Evolutionary conservation across 2,888 invertebrate species (phyloP), one percentile per base, ranked within the genome.

Genomic region (Agrotis puta): DNA sequence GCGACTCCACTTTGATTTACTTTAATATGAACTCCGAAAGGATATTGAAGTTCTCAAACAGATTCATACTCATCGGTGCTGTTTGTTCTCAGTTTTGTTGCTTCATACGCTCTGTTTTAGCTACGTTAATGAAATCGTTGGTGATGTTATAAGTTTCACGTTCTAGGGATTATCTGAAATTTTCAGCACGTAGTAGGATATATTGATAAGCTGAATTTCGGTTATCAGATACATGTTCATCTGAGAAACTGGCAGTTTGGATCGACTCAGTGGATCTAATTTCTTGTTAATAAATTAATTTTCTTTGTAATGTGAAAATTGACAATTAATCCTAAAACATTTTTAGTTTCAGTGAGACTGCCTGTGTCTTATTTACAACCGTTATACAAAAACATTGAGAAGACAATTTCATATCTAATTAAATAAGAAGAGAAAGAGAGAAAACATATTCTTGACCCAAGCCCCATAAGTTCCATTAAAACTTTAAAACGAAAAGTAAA

Each of bases 11-110:
- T 85, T 83, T 81, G 77, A 80, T 85, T 83, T 83, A 76, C 58
- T 77, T 84, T 73, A 85, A 68, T 75, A 75, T 54, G 63, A 80
- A 80, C 69, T 70, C 66, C 27, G 61, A 71, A 64, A 69, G 81
- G 84, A 83, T 83, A 83, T 83, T 83, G 84, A 85, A 85, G 70
- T 79, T 85, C 68, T 79, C 63, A 71, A 56, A 76, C 61, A 58
- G 51, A 77, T 85, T 79, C 62, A 67, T 67, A 64, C 56, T 84
- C 66, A 57, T 62, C 68, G 53, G n/a, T 69, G 27, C 57, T 76
- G 74, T 72, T 83, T 82, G 69, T 64, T 79, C 48, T 16, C 56
- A 48, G 73, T 79, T 62, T 79, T 59, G 51, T 72, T 72, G 50
- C 48, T 65, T 27, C 50, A 51, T 13, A 27, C 39, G 43, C 16